These are phyloP conservation scores for Protodeltote pygarga DNA, from an alignment of 2,888 invertebrate species.

Conservation along the genomic window DNA sequence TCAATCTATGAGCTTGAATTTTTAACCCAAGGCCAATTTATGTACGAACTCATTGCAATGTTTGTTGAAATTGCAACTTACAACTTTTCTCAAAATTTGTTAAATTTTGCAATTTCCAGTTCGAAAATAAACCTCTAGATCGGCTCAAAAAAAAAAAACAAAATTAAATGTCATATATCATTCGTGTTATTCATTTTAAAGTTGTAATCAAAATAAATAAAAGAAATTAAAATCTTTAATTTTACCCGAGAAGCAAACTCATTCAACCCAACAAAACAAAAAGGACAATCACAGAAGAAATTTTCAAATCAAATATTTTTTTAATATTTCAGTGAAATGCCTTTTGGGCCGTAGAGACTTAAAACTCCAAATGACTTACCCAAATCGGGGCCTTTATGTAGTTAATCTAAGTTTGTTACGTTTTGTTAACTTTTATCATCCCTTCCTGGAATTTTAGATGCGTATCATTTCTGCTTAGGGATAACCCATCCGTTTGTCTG, in stretches of 20 bases:
- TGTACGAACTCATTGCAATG: no score
- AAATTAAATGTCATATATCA: no score
- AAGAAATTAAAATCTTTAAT: not conserved
- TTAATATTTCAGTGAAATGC: conserved; percentile 20
- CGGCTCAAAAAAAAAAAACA: no score
- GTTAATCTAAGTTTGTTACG: conserved; percentile 61
- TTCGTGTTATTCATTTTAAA: no score
- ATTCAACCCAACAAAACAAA: conserved; percentile 14
- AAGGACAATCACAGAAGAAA: conserved; percentile 34
- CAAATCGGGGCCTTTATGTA: conserved; percentile 40
- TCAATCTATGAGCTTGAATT: no score
- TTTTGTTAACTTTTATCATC: conserved; percentile 57
- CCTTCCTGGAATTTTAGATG: conserved; percentile 51
- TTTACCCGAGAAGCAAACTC: not conserved
- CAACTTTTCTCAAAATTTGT: no score
- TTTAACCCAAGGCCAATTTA: no score
- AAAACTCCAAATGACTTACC: conserved; percentile 30
- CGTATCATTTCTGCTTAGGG: not conserved
- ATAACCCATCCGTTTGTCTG: not conserved
- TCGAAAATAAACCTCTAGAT: no score
- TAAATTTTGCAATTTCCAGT: no score
- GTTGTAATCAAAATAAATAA: no score
- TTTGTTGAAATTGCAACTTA: no score
- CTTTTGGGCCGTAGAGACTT: conserved; percentile 12
- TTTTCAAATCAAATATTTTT: conserved; percentile 28